These are phyloP conservation scores for Lordiphosa mommai DNA, from an alignment of 1,140 invertebrate genomes.

Conservation along the genomic window DNA sequence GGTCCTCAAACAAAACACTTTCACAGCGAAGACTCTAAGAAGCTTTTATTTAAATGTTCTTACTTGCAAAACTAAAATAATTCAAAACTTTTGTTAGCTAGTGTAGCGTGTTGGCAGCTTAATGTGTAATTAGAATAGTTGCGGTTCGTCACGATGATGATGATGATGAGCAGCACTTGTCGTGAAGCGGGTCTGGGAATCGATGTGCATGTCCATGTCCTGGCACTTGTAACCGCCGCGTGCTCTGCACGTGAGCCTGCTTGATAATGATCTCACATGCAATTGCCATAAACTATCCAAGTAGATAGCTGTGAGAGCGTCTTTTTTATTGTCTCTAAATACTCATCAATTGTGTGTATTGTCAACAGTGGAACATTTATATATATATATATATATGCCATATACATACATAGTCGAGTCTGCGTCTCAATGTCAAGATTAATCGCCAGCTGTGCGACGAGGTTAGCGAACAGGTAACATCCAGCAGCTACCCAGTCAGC, in stretches of 20 bases:
- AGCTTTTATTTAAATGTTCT: no score
- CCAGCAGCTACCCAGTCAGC: slow-evolving; percentile 22
- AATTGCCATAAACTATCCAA: slow-evolving; percentile 22
- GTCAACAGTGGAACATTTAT: slow-evolving; percentile 57
- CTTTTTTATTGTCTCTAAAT: slow-evolving; percentile 16
- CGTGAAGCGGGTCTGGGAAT: slow-evolving; percentile 39
- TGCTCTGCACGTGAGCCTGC: slow-evolving; percentile 58
- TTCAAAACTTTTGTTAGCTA: slow-evolving; percentile 12
- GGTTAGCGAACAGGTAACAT: slow-evolving; percentile 49
- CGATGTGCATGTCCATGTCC: slow-evolving; percentile 34
- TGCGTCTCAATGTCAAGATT: slow-evolving; percentile 71
- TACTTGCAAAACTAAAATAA: no score
- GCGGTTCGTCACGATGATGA: slow-evolving; percentile 35
- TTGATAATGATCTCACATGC: slow-evolving; percentile 63
- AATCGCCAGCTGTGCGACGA: slow-evolving; percentile 73
- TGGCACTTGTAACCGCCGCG: slow-evolving; percentile 58
- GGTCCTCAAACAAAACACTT: no score
- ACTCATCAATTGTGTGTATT: slow-evolving; percentile 38
- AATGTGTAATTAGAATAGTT: slow-evolving; percentile 73
- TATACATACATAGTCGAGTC: slow-evolving; percentile 8
- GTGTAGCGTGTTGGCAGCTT: slow-evolving; percentile 39
- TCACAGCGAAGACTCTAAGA: no score
- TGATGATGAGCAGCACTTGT: slow-evolving; percentile 60
- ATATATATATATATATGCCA: slow-evolving; percentile 17
- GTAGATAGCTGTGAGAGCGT: slow-evolving; percentile 35